These are phyloP conservation scores for Speoplatyrhinus poulsoni DNA, from an alignment of 2,113 vertebrate genomes.

Conservation along the genomic window DNA sequence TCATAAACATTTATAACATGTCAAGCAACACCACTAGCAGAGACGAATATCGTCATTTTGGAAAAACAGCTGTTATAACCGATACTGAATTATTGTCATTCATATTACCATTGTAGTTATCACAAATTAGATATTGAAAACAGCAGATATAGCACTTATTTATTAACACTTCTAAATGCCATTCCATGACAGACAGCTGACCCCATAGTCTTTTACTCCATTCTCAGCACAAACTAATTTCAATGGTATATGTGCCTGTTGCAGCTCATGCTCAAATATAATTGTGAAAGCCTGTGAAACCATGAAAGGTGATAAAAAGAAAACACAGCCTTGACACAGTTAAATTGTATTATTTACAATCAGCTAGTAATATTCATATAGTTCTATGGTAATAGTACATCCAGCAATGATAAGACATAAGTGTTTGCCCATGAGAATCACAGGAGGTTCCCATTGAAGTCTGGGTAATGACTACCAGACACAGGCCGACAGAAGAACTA, in stretches of 20 bases:
- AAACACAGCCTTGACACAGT: slow-evolving; percentile 40
- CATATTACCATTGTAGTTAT: slow-evolving; percentile 23
- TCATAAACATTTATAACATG: neutral
- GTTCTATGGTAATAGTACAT: slow-evolving; percentile 20
- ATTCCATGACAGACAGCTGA: slow-evolving; percentile 48
- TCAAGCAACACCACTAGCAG: neutral
- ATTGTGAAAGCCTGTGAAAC: slow-evolving; percentile 9
- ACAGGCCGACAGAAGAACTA: slow-evolving; percentile 27
- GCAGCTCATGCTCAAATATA: slow-evolving; percentile 16
- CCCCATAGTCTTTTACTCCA: slow-evolving; percentile 23
- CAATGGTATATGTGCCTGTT: slow-evolving; percentile 32
- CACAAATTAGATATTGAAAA: slow-evolving; percentile 20
- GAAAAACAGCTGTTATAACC: neutral
- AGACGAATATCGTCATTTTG: neutral
- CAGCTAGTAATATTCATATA: slow-evolving; percentile 1
- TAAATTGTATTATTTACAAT: slow-evolving; percentile 46
- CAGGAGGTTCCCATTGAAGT: slow-evolving; percentile 35
- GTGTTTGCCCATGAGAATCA: slow-evolving; percentile 25
- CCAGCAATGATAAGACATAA: slow-evolving; percentile 42
- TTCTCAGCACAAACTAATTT: slow-evolving; percentile 49
- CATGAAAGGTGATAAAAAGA: slow-evolving; percentile 37
- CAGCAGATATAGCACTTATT: slow-evolving; percentile 22
- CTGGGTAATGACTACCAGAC: slow-evolving; percentile 59
- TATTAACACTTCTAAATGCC: slow-evolving; percentile 40
- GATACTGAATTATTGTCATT: slow-evolving; percentile 14